Evolutionary conservation across 2,888 invertebrate species (phyloP).

Genomic region (Megastigmus dorsalis): DNA sequence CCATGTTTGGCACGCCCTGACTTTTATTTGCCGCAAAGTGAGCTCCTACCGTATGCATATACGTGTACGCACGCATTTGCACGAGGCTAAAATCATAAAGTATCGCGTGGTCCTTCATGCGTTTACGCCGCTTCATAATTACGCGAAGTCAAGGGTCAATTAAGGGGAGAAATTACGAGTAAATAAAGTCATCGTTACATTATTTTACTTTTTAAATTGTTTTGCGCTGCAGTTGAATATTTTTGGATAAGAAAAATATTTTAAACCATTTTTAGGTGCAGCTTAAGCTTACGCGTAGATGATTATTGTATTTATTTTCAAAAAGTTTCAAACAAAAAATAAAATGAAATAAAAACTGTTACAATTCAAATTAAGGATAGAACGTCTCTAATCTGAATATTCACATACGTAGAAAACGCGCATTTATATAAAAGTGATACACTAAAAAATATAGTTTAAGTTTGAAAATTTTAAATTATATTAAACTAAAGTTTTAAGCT

Average conservation of each 20-base stretch:
- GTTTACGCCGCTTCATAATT: background rate
- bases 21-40: conserved; percentile 2
- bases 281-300: background rate
- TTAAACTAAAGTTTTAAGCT: too few relatives aligned
- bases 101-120: background rate
- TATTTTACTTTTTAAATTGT: background rate
- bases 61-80: too few relatives aligned
- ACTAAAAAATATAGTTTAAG: too few relatives aligned
- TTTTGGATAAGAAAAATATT: background rate
- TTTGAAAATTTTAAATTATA: too few relatives aligned
- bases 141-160: background rate
- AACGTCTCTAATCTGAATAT: too few relatives aligned
- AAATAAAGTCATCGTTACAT: background rate
- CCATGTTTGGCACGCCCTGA: conserved; percentile 37
- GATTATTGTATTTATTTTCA: background rate
- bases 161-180: too few relatives aligned
- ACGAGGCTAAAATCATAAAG: conserved; percentile 4
- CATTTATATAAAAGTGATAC: too few relatives aligned
- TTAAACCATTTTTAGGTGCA: background rate
- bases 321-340: background rate
- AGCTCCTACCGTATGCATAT: background rate
- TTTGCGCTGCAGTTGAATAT: too few relatives aligned
- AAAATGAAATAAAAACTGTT: too few relatives aligned
- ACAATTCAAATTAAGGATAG: too few relatives aligned
- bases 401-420: too few relatives aligned